phyloP scores from a whole-genome alignment of 2,888 invertebrate species.

The Cylindroiulus punctatus region DNA sequence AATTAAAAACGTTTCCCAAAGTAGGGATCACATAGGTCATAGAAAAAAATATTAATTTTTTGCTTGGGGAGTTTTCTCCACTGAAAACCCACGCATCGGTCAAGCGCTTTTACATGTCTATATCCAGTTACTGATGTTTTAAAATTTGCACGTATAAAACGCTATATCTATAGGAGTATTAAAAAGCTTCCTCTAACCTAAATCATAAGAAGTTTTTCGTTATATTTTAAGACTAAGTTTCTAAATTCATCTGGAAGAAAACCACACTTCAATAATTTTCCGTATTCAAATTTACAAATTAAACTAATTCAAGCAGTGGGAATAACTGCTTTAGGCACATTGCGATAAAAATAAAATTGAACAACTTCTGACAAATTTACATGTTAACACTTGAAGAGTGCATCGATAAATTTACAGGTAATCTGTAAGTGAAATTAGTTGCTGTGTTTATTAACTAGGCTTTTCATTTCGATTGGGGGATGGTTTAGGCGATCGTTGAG shows the following conservation, averaged over 20 bases:
- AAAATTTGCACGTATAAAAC: background rate
- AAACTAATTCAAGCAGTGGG: background rate
- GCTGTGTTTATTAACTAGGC: background rate
- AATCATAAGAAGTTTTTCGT: background rate
- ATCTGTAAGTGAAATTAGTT: background rate
- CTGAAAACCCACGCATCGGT: no score
- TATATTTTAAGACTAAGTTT: background rate
- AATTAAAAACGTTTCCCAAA: no score
- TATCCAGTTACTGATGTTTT: background rate
- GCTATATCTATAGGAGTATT: background rate
- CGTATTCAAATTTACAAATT: background rate
- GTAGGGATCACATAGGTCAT: no score
- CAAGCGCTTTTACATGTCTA: no score
- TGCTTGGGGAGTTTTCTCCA: no score
- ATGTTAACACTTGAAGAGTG: background rate
- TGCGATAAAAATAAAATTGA: background rate
- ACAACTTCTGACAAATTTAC: background rate
- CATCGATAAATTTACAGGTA: background rate
- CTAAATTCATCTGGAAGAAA: background rate
- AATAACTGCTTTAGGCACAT: background rate
- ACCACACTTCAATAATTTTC: background rate
- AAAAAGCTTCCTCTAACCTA: background rate
- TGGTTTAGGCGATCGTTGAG: background rate
- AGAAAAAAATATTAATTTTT: no score
- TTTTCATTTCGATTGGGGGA: constrained; percentile 13